phyloP scores from a whole-genome alignment of 2,113 vertebrate genomes.

The Lepisosteus osseus region DNA sequence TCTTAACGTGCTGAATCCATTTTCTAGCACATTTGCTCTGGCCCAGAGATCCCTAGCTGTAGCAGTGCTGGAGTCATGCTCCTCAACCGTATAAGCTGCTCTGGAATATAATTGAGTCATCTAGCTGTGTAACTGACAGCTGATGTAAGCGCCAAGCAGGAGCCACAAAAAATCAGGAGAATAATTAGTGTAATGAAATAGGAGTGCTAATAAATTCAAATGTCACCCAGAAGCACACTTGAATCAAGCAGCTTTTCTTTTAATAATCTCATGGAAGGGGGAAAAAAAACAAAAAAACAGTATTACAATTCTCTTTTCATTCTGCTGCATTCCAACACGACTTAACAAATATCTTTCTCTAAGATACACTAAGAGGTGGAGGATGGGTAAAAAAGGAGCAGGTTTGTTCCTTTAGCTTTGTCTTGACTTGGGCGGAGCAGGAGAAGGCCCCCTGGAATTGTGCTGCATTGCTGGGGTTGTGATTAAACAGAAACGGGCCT shows the following conservation, averaged over 20 bases:
- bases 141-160: conserved; percentile 28
- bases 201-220: conserved; percentile 32
- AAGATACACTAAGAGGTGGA: neutral
- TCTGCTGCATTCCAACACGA: neutral
- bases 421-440: too few relatives aligned
- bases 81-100: conserved; percentile 26
- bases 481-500: neutral
- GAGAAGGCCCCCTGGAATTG: too few relatives aligned
- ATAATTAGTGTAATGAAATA: conserved; percentile 41
- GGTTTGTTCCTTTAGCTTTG: neutral
- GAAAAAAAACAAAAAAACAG: neutral
- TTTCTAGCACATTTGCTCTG: conserved; percentile 49
- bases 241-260: conserved; percentile 21
- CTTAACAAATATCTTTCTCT: neutral
- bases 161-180: conserved; percentile 26
- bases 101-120: conserved; percentile 37
- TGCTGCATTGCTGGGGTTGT: neutral
- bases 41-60: conserved; percentile 29
- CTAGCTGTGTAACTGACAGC: conserved; percentile 42
- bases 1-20: conserved; percentile 29
- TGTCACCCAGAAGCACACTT: conserved; percentile 26
- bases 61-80: conserved; percentile 17
- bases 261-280: conserved; percentile 4
- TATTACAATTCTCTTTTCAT: neutral
- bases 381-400: neutral